Evolutionary conservation across 2,888 invertebrate genomes (phyloP), one percentile per base, ranked within the genome.

Genomic region (Noctua janthina): DNA sequence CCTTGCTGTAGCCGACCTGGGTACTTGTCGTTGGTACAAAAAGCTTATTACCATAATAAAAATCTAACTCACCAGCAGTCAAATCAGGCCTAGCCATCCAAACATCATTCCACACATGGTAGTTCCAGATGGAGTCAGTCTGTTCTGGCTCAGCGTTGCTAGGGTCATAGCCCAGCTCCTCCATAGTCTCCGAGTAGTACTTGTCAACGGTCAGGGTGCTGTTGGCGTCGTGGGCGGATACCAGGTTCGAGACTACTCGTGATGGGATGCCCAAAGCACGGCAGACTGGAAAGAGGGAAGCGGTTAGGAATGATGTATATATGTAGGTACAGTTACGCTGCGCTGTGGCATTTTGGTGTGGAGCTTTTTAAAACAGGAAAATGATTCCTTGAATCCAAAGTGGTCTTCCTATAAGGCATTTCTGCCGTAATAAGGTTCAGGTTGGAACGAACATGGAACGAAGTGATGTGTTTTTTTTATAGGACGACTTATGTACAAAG

Each of bases 81-180:
- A 98, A 97, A 93, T 99, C 99, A 13, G 98, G 98, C 80, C 99
- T 96, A 0, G 98, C 97, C 98, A 99, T 98, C 98, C 98, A 99
- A 0, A 98, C 98, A 89, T 99, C 99, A 91, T 98, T 98, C 99
- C 99, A 99, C 13, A 99, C 98, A 91, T 99, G 99, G 93, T 98
- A 99, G 94, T 98, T 99, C 98, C 99, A 99, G 88, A 99, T 98
- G 20, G 98, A 98, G 93, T 99, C 99, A 71, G 97, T 79, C 23
- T 84, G 78, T 35, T 88, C 97, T 2, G 98, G 97, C 46, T 94
- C 95, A 0, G 97, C 97, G 91, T 98, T 98, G 87, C 98, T 97
- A 1, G 98, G 98, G 90, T 98, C 98, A 82, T 94, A 97, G 64
- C 97, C 97, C 81, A 98, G 91, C 91, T 98, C 98, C 84, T 98